Evolutionary conservation across 2,797 vertebrate species (phyloP).

Genomic region (Alectoris magna): DNA sequence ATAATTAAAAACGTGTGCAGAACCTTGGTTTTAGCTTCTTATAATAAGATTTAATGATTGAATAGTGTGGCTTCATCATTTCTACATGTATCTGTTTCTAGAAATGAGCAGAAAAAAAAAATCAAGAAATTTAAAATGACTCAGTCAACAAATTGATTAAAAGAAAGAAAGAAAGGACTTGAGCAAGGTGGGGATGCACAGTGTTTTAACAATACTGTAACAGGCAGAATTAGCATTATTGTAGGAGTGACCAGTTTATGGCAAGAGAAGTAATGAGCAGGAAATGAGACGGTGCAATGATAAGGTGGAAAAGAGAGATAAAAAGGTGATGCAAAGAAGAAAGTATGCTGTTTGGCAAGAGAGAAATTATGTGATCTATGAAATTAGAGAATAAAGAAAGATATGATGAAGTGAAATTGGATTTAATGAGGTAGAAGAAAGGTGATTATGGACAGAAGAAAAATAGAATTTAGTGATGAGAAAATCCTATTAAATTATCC

Average conservation of each 20-base stretch:
- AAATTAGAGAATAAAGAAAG: constrained; percentile 63
- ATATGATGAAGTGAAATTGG: constrained; percentile 55
- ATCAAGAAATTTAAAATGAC: neutral
- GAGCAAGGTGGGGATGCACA: neutral
- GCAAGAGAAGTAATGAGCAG: neutral
- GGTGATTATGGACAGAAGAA: constrained; percentile 68
- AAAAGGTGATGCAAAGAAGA: constrained; percentile 11
- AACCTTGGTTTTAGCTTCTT: neutral
- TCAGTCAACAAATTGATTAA: neutral
- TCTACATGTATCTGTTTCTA: neutral
- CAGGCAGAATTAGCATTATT: neutral
- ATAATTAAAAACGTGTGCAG: neutral
- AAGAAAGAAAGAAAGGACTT: neutral
- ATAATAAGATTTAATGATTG: neutral
- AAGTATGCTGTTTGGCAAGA: neutral
- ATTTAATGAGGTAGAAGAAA: constrained; percentile 73
- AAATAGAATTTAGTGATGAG: constrained; percentile 69
- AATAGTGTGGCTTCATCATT: neutral
- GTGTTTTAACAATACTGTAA: neutral
- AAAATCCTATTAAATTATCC: constrained; percentile 70
- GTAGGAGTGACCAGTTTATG: neutral
- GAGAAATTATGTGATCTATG: constrained; percentile 43
- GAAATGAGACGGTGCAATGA: constrained; percentile 25
- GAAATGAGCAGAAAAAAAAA: neutral
- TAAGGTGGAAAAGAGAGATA: constrained; percentile 2